Evolutionary conservation across 1,140 invertebrate species (phyloP).

Genomic region (Popillia japonica): DNA sequence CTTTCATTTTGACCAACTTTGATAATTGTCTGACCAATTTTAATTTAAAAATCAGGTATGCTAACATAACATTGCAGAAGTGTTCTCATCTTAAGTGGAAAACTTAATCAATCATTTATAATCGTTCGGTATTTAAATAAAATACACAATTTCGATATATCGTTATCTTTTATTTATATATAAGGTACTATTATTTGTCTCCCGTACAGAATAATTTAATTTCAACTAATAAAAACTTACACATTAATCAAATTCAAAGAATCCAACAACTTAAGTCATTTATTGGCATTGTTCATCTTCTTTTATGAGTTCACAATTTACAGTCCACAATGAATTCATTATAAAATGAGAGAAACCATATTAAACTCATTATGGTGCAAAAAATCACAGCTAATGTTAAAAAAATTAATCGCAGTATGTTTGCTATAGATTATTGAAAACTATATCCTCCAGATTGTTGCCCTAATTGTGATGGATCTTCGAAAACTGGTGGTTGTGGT

Average conservation of each 20-base stretch:
- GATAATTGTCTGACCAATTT: too few relatives aligned
- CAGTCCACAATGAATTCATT: slow-evolving; percentile 13
- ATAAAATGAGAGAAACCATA: background rate
- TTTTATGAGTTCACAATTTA: slow-evolving; percentile 5
- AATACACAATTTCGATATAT: too few relatives aligned
- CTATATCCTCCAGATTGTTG: slow-evolving; percentile 18
- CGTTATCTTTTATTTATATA: too few relatives aligned
- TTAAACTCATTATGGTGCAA: slow-evolving; percentile 3
- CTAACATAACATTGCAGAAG: too few relatives aligned
- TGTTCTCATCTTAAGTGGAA: too few relatives aligned
- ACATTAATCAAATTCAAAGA: background rate
- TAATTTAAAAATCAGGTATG: too few relatives aligned
- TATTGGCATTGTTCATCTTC: background rate
- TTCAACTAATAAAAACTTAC: background rate
- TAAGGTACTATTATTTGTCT: too few relatives aligned
- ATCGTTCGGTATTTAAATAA: too few relatives aligned
- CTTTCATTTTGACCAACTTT: too few relatives aligned
- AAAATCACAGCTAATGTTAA: background rate
- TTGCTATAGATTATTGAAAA: slow-evolving; percentile 20
- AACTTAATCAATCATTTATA: too few relatives aligned
- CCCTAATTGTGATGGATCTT: slow-evolving; percentile 69
- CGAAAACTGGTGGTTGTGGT: slow-evolving; percentile 74
- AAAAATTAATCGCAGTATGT: background rate
- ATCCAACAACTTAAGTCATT: background rate
- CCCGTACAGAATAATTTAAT: background rate